Evolutionary conservation across 2,113 vertebrate genomes (phyloP), one percentile per base, ranked within the genome.

Genomic region (Hippotragus niger): DNA sequence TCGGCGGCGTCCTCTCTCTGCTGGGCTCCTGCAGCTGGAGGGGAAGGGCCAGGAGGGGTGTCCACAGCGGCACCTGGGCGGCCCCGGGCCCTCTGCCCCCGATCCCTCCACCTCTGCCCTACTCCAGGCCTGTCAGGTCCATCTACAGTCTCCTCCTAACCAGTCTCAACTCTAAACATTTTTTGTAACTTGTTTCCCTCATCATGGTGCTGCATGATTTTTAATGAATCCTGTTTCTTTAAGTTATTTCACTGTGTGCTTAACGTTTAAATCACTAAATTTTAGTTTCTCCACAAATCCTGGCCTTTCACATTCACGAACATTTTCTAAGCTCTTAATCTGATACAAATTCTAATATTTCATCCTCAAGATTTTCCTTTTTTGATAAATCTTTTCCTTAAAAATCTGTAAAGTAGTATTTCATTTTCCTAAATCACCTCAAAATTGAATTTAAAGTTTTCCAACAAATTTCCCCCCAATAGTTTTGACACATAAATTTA

Each of bases 231-330:
- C 99, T 6, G 96, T 90, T 86, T 98, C 85, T 98, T 97, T 99
- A 99, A 88, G 98, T 83, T 88, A 97, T 98, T 91, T 98, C 98
- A 90, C 98, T 97, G 52, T 78, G 93, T 93, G 98, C 91, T 55
- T 96, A 86, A 62, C 99, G 98, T 98, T 99, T 6, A 96, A 81
- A 55, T 98, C 98, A 93, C 98, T 99, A 40, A 96, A 95, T 95
- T 99, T 98, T 19, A 99, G 97, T 50, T 98, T 98, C 85, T 98
- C 98, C 93, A 99, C 98, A 97, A 99, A 99, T 81, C 96, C 98
- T 88, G 99, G 97, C 62, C 99, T 99, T 95, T 99, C 99, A 88
- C 97, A 95, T 47, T 99, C 98, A 4, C 98, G 93, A 53, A 95
- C 88, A 88, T 99, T 98, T 93, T 98, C 99, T 95, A 99, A 98